Evolutionary conservation across 2,113 vertebrate genomes (phyloP), one percentile per base, ranked within the genome.

Genomic region (Cyanistes caeruleus): DNA sequence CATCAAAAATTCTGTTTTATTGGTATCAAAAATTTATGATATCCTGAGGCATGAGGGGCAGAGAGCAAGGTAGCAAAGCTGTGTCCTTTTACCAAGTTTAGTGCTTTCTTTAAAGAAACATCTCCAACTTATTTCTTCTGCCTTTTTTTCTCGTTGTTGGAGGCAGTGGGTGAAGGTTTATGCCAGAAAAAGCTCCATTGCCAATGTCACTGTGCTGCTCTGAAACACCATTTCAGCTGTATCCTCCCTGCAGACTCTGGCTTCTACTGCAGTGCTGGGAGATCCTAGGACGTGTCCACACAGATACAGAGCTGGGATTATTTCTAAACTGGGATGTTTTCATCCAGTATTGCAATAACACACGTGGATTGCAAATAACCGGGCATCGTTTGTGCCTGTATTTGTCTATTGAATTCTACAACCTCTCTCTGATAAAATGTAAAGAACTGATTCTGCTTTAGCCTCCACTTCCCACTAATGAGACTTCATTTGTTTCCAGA

Each of bases 1-100:
- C 95, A 96, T 97, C 92, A 97, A 95, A 96, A 92, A 97, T 97
- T 98, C 97, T 93, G 95, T 97, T 97, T 97, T 97, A 98, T 97
- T 97, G 96, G 72, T 94, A 97, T 98, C 59, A 96, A 95, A 97
- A 97, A 96, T 92, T 94, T 95, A 97, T 97, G 97, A 93, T 97
- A 96, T 97, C 97, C 97, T 97, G 81, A 82, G 96, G 93, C 95
- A 97, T 82, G 88, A 95, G 95, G 96, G 95, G 83, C 87, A 93
- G 87, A 95, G 96, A 95, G 93, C 94, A 97, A 97, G 95, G 97
- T 93, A 96, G 91, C 80, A 95, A 91, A 96, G 92, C 85, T 84
- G 70, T 94, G 96, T 96, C 96, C 97, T 97, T 97, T 93, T 91
- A 91, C 84, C 63, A 97, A 96, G 95, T 87, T 96, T 96, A 93